Evolutionary conservation across 2,797 vertebrate species (phyloP), one percentile per base, ranked within the genome.

Genomic region (Strix occidentalis): DNA sequence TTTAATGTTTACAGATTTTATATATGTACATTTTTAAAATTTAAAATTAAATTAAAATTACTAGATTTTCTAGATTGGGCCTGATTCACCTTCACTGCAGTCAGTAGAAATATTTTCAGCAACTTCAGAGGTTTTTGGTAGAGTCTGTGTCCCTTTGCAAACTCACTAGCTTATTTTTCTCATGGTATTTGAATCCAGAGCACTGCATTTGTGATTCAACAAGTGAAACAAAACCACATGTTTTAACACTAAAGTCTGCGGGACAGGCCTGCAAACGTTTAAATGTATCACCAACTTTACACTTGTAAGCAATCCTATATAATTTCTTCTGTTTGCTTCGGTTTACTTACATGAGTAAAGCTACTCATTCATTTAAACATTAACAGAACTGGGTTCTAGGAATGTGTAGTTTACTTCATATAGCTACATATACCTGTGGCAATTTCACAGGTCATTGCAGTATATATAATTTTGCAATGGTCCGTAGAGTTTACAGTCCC

Each of bases 401-500:
- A 84, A 75, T 5, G 13, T 13, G 23, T 13, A 12, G 26, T 75
- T 91, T n/a, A 46, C 45, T 91, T 91, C 87, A 48, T 8, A 26
- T 14, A 88, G 91, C 75, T 90, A 75, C 41, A 51, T 26, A 72
- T 56, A 35, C 13, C 69, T 11, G 41, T 64, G 63, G 66, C 61
- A 70, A 95, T 96, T 96, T 96, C 95, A 90, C 93, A 95, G 96
- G 77, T 91, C 93, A 50, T 79, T 94, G 91, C 77, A 76, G 31
- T 63, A 63, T 41, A 88, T 84, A 29, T 79, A 66, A 79, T 88
- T 91, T 88, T 69, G 87, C 90, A 93, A 66, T 61, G 93, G 72
- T 56, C 89, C 39, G 6, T 9, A 46, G 79, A 91, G 76, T 97
- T 96, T 96, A 96, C 16, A 3, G 57, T 78, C 65, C 87, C 94